Evolutionary conservation across 1,140 invertebrate genomes (phyloP).

Genomic region (Nasonia vitripennis): DNA sequence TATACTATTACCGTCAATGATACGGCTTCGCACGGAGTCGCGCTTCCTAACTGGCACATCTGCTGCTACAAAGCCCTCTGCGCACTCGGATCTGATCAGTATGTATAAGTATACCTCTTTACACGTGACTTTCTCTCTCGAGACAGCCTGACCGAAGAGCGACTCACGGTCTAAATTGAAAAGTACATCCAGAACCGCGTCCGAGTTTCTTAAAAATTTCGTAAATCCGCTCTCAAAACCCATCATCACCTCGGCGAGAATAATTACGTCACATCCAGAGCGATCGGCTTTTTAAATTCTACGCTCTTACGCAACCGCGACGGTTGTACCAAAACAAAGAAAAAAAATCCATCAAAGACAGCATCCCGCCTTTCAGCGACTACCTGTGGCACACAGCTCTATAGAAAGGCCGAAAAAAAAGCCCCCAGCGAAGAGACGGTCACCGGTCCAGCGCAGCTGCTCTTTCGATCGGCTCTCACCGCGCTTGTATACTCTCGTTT

Average conservation of each 20-base stretch:
- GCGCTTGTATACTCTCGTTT: constrained; percentile 54
- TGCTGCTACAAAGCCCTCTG: background rate
- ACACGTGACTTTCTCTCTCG: constrained; percentile 33
- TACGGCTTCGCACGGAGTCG: constrained; percentile 22
- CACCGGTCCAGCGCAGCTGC: background rate
- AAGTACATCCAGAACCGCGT: background rate
- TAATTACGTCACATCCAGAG: no score
- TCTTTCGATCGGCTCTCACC: background rate
- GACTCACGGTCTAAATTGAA: background rate
- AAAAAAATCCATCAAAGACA: background rate
- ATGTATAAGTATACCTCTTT: background rate
- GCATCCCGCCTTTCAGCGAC: background rate
- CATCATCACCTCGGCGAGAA: no score
- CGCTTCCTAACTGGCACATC: constrained; percentile 34
- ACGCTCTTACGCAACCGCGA: background rate
- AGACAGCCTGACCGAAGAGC: background rate
- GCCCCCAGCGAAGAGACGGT: background rate
- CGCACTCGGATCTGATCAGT: background rate
- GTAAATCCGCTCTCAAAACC: background rate
- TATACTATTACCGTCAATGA: background rate
- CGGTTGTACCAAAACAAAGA: background rate
- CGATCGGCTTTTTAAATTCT: no score
- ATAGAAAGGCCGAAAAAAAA: background rate
- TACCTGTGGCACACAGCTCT: background rate
- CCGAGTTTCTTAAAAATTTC: background rate